Percentiles rank a stretch among this genome's conserved stretches.
Evolutionary conservation across 2,888 invertebrate genomes (phyloP).

Genomic region (Eutolmus rufibarbis): DNA sequence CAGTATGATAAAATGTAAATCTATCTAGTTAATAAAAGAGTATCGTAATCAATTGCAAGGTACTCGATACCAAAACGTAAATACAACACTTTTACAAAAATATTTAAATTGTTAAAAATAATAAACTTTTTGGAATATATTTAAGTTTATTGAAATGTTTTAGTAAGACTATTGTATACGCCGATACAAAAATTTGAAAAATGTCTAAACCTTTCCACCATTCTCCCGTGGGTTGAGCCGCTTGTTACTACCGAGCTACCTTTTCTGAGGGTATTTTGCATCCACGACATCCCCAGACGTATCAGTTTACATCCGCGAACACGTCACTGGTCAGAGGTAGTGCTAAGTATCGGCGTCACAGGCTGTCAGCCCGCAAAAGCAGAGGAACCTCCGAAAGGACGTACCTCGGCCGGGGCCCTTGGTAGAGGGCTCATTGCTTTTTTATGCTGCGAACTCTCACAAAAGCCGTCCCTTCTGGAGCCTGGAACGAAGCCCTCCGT

Average conservation of each 20-base stretch:
- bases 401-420: background rate
- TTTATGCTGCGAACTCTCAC: background rate
- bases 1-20: too few relatives aligned
- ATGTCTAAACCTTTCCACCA: background rate
- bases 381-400: slow-evolving; percentile 22
- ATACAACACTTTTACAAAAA: too few relatives aligned
- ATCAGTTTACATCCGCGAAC: slow-evolving; percentile 40
- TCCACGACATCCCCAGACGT: slow-evolving; percentile 5
- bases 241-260: slow-evolving; percentile 15
- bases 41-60: too few relatives aligned
- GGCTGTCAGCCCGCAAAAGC: slow-evolving; percentile 27
- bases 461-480: slow-evolving; percentile 30
- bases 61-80: too few relatives aligned
- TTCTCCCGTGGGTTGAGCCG: background rate
- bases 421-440: background rate
- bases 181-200: background rate
- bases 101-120: too few relatives aligned
- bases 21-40: too few relatives aligned
- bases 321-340: slow-evolving; percentile 33
- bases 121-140: background rate
- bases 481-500: background rate
- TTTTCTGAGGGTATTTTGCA: slow-evolving; percentile 14
- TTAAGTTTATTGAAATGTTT: background rate
- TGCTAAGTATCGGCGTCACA: slow-evolving; percentile 40
- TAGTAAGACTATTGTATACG: background rate